phyloP scores from a whole-genome alignment of 2,113 vertebrate species.

The Arenaria interpres region DNA sequence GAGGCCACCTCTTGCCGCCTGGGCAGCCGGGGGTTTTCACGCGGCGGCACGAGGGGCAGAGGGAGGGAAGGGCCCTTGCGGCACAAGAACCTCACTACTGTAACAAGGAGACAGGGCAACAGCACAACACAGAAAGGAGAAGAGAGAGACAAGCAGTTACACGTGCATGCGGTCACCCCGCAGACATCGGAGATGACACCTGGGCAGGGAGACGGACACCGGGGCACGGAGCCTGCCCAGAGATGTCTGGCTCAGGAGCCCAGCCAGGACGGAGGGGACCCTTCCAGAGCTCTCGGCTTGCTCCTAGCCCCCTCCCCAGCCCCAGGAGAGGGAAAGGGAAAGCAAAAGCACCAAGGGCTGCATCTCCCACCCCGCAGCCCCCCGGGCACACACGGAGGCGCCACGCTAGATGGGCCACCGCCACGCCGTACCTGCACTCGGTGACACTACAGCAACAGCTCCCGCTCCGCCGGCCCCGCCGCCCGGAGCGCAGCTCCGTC shows the following conservation, averaged over 20 bases:
- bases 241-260: neutral
- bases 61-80: neutral
- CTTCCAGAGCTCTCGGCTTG: neutral
- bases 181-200: neutral
- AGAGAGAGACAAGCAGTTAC: neutral
- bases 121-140: neutral
- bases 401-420: accelerated
- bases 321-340: neutral
- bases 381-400: accelerated
- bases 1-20: neutral
- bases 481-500: slow-evolving; percentile 82
- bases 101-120: accelerated
- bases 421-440: slow-evolving; percentile 83
- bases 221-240: accelerated
- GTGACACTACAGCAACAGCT: slow-evolving; percentile 88
- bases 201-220: accelerated
- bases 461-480: slow-evolving; percentile 79
- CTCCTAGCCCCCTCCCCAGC: neutral
- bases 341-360: neutral
- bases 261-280: accelerated
- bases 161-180: neutral
- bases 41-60: accelerated
- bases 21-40: accelerated
- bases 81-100: neutral
- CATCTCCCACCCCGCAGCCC: neutral